Base-by-base conservation (phyloP, 53 echinoderm and acorn worm species). In the Echinarachnius parma region DNA sequence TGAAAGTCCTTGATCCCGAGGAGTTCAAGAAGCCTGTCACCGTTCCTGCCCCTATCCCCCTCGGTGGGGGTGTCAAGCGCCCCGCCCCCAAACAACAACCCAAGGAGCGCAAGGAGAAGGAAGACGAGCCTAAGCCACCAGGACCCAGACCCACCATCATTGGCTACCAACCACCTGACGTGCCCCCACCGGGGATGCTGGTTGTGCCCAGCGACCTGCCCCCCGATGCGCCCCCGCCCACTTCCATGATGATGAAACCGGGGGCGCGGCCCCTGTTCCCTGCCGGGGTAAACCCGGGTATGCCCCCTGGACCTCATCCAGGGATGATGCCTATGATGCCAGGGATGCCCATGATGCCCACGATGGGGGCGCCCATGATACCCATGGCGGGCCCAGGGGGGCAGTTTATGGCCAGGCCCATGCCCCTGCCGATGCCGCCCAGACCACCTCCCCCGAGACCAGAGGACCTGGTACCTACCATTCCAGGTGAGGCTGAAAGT, bases 161-260 rank as follows among this genome's bases (percentile, higher is more conserved):
- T 23, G 65, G 65, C 24, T 65, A 65, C 30, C 10, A 65, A 29
- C 65, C 65, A 28, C 48, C 65, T 2, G 65, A 65, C 46, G 65
- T 65, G 0, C 65, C 46, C 8, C 65, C 65, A 4, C 65, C 65
- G 9, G 65, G 65, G 23, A 65, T 65, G 45, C 1, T 11, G 0
- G 28, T 4, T 27, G 28, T 65, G 39, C 46, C 65, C 47, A 65
- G 65, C 29, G 65, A 65, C 30, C 16, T 65, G 16, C 65, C 65
- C 5, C 65, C 44, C 22, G 65, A 28, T 46, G 65, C 65, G 14
- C 65, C 65, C 1, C 65, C 65, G 9, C 65, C 65, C 8, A 65
- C 65, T 65, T 44, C 65, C 16, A 65, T 65, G 65, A 65, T 44
- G 65, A 65, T 65, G 65, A 65, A 23, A 46, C 65, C 65, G 28